Conservation (phyloP, 2,797 vertebrate species). For the Melanotaenia boesemani region DNA sequence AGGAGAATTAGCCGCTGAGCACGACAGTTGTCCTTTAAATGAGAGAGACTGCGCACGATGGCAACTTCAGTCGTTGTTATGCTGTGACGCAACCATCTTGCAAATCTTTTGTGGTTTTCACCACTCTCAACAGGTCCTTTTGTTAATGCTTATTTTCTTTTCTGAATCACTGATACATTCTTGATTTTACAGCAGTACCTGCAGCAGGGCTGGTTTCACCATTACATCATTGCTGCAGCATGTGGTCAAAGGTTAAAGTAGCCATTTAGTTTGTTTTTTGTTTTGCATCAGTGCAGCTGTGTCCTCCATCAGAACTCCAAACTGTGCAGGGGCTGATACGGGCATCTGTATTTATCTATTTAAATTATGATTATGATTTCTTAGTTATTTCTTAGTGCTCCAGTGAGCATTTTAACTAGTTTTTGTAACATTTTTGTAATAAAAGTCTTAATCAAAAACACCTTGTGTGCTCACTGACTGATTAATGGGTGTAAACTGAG, state of each 20-base stretch:
- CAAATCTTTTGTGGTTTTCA: slow-evolving; percentile 28
- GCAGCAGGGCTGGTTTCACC: slow-evolving; percentile 15
- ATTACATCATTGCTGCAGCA: slow-evolving; percentile 44
- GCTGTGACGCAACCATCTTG: slow-evolving; percentile 18
- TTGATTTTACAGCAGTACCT: slow-evolving; percentile 36
- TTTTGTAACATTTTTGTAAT: slow-evolving; percentile 75
- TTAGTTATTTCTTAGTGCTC: slow-evolving; percentile 58
- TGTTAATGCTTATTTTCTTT: slow-evolving; percentile 1
- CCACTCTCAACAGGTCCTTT: slow-evolving; percentile 25
- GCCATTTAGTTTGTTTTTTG: slow-evolving; percentile 50
- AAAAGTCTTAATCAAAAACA: slow-evolving; percentile 62
- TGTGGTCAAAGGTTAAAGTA: slow-evolving; percentile 50
- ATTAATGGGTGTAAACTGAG: not conserved
- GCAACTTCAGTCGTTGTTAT: not conserved
- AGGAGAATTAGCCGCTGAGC: slow-evolving; percentile 77
- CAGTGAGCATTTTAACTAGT: slow-evolving; percentile 49
- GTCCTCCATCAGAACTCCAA: slow-evolving; percentile 40
- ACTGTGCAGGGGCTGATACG: slow-evolving; percentile 28
- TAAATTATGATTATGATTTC: slow-evolving; percentile 76
- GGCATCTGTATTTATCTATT: slow-evolving; percentile 80
- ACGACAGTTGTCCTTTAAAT: not conserved
- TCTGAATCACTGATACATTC: slow-evolving; percentile 42
- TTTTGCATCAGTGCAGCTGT: slow-evolving; percentile 69
- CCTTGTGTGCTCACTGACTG: slow-evolving; percentile 7
- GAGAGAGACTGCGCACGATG: slow-evolving; percentile 7